A percentile compares a stretch with the other conserved stretches of the same genome.
Conservation (phyloP, 2,888 invertebrate species). For the Elegia similella region DNA sequence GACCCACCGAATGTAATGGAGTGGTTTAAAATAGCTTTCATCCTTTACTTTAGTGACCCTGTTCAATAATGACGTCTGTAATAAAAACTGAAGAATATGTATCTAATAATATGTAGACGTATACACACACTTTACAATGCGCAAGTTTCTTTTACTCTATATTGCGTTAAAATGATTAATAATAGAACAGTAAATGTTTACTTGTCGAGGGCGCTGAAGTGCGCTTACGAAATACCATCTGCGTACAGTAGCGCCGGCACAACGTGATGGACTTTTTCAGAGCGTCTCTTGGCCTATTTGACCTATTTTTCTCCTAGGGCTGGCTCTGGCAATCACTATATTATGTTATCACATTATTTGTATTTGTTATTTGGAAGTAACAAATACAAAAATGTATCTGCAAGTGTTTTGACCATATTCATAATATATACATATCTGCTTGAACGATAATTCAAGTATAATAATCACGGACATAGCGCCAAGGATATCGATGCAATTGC, state of each 20-base stretch:
- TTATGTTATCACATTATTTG: background rate
- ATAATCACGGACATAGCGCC: no score
- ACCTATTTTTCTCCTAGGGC: slow-evolving; percentile 37
- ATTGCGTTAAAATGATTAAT: background rate
- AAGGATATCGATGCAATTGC: no score
- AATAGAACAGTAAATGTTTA: slow-evolving; percentile 1
- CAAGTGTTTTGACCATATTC: no score
- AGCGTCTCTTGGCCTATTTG: slow-evolving; percentile 42
- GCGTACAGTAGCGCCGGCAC: slow-evolving; percentile 22
- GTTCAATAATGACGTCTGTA: no score
- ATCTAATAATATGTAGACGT: no score
- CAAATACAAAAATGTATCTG: background rate
- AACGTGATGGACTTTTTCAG: slow-evolving; percentile 34
- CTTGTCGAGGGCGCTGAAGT: slow-evolving; percentile 4
- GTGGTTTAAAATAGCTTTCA: no score
- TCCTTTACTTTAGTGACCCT: no score
- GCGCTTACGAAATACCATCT: slow-evolving; percentile 36
- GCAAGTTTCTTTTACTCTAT: background rate
- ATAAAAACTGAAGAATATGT: no score
- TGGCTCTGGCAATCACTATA: background rate
- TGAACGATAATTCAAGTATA: no score
- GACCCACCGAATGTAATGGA: no score
- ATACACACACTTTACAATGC: background rate
- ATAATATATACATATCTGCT: no score
- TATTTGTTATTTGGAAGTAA: background rate